Evolutionary conservation across 2,797 vertebrate species (phyloP), one percentile per base, ranked within the genome.

Genomic region (Enoplosus armatus): DNA sequence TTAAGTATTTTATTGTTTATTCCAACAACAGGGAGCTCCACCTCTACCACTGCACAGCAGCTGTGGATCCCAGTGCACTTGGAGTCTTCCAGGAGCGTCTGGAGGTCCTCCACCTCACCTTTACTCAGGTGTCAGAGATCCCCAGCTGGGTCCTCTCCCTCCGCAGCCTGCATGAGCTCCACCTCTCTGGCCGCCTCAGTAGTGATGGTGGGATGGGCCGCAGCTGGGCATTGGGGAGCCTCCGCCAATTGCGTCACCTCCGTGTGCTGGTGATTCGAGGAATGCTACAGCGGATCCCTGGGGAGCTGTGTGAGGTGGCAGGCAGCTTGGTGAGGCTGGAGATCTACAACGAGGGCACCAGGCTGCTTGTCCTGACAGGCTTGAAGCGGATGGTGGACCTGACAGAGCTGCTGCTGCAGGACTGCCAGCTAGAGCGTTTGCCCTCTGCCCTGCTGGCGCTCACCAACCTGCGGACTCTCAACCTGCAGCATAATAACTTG

Each of bases 401-500:
- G 66, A 86, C 89, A 0, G 94, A 95, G 81, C 82, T 96, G 54
- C 85, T 86, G 74, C 89, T 97, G 56, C 93, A 91, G 72, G 93
- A 94, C 85, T 96, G 95, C 82, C 93, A 93, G 84, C 89, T 97
- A 14, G 93, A 95, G 79, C 93, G 95, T 29, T 81, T 96, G 48
- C 95, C 96, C 20, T 92, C 92, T 0, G 91, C 93, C 8, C 72
- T 96, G 33, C 82, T 93, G 62, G 63, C 85, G 7, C 90, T 96
- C 31, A 77, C 89, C 33, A 88, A 81, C 72, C 89, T 96, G 26
- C 91, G 87, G 51, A 86, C 77, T 2, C 92, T 96, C 24, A 92
- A 96, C 87, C 80, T 96, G 74, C 85, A 93, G 45, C 89, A 93
- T 31, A 97, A 96, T 48, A 87, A 91, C 66, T 62, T 97, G 75